These are phyloP conservation scores for Sciurus carolinensis DNA, from an alignment of 2,797 vertebrate species.

Conservation along the genomic window DNA sequence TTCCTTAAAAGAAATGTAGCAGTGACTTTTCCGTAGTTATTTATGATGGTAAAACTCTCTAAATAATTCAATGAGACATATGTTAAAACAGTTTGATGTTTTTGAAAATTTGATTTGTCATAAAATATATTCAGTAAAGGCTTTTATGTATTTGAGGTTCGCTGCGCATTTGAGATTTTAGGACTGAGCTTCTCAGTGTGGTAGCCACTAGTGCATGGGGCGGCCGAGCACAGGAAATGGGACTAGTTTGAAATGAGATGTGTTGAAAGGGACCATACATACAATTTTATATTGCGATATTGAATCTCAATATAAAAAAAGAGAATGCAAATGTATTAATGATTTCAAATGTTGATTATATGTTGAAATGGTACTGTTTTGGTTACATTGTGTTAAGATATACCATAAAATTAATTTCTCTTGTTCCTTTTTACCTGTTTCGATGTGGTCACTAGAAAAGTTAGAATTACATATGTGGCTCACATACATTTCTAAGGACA, in stretches of 20 bases:
- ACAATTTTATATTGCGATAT: background rate
- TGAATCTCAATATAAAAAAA: background rate
- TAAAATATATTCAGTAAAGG: background rate
- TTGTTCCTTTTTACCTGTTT: background rate
- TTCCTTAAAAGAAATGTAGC: background rate
- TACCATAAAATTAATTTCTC: background rate
- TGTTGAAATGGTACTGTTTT: slow-evolving; percentile 37
- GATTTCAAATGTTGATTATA: background rate
- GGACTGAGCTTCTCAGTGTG: background rate
- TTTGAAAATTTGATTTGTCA: background rate
- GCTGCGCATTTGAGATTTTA: background rate
- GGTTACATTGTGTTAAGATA: background rate
- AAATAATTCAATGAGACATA: background rate
- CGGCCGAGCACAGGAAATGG: background rate
- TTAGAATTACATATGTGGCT: background rate
- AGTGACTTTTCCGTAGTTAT: slow-evolving; percentile 29
- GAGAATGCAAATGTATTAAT: background rate
- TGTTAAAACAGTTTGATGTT: background rate
- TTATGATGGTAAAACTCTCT: background rate
- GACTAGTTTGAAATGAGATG: background rate
- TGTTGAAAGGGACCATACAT: background rate
- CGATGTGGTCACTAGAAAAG: background rate
- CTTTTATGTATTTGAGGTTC: slow-evolving; percentile 2
- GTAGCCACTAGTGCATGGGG: background rate
- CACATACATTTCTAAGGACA: background rate